Evolutionary conservation across 1,140 invertebrate genomes (phyloP), one percentile per base, ranked within the genome.

Genomic region (Neuroterus valhalla): DNA sequence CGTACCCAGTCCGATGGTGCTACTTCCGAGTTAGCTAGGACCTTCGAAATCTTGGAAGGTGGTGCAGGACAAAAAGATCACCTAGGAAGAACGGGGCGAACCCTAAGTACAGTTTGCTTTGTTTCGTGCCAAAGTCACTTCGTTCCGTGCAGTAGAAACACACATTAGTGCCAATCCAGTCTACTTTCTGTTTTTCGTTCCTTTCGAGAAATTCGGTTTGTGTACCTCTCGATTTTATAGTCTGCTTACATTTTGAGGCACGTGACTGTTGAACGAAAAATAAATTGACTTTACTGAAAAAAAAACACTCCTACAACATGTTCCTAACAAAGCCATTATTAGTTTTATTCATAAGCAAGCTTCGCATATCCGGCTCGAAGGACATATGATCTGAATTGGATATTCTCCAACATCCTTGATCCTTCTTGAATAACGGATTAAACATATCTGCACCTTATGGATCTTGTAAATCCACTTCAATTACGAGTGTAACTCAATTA

Each of bases 121-220:
- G 55, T 62, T 23, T 62, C 55, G 55, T 62, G 55, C 55, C 55
- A 62, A 62, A 62, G 55, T 62, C 55, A 62, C 55, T 62, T 62
- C 55, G 55, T 62, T 62, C 31, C 8, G 23, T 62, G 14, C 15
- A 31, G 31, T 38, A 12, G 55, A 4, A 62, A 62, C 31, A 62
- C 55, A 62, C 21, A 26, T 62, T 62, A 62, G 26, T 62, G 6
- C 26, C 55, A 11, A 12, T 11, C 14, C 12, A n/a, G 11, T 55
- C 5, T 23, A 21, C 52, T 55, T 26, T 62, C 55, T 38, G 31
- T 62, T 62, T 62, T 62, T 62, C 31, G 1, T 31, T 23, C n/a
- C n/a, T 62, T 62, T 62, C 15, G 31, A 38, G 5, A 62, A 55
- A 38, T 23, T 62, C 31, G 26, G 4, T 62, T 62, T 62, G 55